A percentile compares a stretch with the other conserved stretches of the same genome.
phyloP scores from a whole-genome alignment of 2,888 invertebrate genomes.

The Meiosimyza platycephala region DNA sequence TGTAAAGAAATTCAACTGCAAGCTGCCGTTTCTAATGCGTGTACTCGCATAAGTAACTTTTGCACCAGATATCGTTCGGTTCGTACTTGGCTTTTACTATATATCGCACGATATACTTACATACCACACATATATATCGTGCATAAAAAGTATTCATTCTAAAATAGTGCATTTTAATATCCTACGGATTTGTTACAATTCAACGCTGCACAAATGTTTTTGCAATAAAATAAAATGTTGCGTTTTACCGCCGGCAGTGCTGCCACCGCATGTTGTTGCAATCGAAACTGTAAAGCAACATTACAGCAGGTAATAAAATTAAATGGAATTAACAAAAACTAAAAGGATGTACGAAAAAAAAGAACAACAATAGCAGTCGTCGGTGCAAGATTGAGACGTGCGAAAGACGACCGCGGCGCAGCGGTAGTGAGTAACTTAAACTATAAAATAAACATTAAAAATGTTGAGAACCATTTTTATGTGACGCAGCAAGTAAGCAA shows the following conservation, averaged over 20 bases:
- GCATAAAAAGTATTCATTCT: not conserved
- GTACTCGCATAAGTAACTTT: too few species aligned
- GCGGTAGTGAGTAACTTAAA: constrained; percentile 52
- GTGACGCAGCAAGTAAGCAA: constrained; percentile 25
- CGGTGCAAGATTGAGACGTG: not conserved
- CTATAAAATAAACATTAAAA: constrained; percentile 63
- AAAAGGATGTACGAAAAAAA: not conserved
- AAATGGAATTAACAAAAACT: constrained; percentile 42
- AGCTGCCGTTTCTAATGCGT: too few species aligned
- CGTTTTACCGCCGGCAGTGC: constrained; percentile 31
- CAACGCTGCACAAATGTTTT: constrained; percentile 25
- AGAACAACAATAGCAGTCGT: not conserved
- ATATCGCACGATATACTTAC: too few species aligned
- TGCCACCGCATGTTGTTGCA: not conserved
- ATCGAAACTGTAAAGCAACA: constrained; percentile 15
- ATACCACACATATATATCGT: too few species aligned
- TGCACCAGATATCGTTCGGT: too few species aligned
- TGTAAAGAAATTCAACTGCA: too few species aligned
- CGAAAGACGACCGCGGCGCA: not conserved
- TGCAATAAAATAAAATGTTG: constrained; percentile 46
- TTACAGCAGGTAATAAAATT: constrained; percentile 38
- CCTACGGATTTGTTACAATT: constrained; percentile 28
- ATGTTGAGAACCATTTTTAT: constrained; percentile 60
- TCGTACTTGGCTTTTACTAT: too few species aligned
- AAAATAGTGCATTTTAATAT: constrained; percentile 30